phyloP scores from a whole-genome alignment of 1,140 invertebrate genomes.

The Alviniconcha marisindica region DNA sequence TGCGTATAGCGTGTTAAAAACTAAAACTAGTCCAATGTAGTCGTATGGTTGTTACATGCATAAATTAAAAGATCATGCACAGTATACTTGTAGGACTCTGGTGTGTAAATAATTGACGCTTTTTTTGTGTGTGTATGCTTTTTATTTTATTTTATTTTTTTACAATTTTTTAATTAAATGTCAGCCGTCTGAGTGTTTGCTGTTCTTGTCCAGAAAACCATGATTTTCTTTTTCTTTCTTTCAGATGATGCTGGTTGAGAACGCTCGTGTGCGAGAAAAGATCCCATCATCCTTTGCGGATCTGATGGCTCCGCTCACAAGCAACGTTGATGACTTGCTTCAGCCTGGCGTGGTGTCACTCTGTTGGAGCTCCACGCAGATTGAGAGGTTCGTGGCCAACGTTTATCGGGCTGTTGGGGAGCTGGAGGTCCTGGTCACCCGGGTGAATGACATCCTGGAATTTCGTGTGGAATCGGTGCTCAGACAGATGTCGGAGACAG shows the following conservation, averaged over 20 bases:
- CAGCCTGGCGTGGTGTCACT: constrained; percentile 86
- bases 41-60: no score
- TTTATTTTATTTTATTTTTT: no score
- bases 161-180: no score
- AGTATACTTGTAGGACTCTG: no score
- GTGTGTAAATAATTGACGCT: no score
- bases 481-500: constrained; percentile 88
- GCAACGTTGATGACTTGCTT: constrained; percentile 80
- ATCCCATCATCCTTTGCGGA: constrained; percentile 92
- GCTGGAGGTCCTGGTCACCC: constrained; percentile 88
- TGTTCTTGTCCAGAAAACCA: no score
- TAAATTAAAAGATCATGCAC: no score
- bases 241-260: constrained; percentile 75
- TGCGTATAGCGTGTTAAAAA: no score
- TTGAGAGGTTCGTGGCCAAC: constrained; percentile 83
- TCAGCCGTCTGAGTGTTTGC: no score
- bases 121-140: no score
- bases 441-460: constrained; percentile 92
- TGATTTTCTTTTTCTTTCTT: no score
- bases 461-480: constrained; percentile 93
- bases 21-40: no score
- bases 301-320: constrained; percentile 88
- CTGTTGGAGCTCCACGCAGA: constrained; percentile 88
- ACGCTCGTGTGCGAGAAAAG: constrained; percentile 86
- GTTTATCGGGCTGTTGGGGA: constrained; percentile 84